Evolutionary conservation across 2,888 invertebrate species (phyloP).

Genomic region (Acleris cristana): DNA sequence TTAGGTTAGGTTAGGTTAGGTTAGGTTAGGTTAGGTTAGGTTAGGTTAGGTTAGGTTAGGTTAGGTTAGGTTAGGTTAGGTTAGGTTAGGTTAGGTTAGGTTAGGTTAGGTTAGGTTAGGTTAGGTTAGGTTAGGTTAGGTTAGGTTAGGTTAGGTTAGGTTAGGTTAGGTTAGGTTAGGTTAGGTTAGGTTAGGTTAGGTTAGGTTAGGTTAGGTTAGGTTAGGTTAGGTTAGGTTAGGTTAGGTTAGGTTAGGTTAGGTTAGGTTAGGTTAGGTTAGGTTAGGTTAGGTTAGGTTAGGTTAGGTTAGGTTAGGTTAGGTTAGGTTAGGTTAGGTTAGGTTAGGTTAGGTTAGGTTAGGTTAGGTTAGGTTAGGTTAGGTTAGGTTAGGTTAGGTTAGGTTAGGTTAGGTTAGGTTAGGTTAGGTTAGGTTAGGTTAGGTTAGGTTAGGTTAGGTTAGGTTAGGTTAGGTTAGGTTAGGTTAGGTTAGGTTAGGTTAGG

Average conservation of each 20-base stretch:
- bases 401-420: constrained; percentile 18
- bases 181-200: constrained; percentile 20
- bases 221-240: constrained; percentile 28
- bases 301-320: constrained; percentile 27
- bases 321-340: constrained; percentile 26
- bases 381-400: constrained; percentile 19
- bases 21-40: constrained; percentile 16
- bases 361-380: constrained; percentile 26
- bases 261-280: constrained; percentile 17
- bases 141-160: constrained; percentile 16
- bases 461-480: constrained; percentile 18
- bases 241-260: constrained; percentile 19
- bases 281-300: constrained; percentile 27
- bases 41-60: constrained; percentile 19
- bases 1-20: constrained; percentile 13
- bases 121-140: constrained; percentile 18
- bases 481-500: constrained; percentile 18
- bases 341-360: constrained; percentile 21
- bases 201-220: constrained; percentile 18
- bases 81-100: constrained; percentile 18
- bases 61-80: constrained; percentile 21
- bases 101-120: constrained; percentile 19
- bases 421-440: constrained; percentile 18
- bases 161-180: constrained; percentile 19
- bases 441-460: constrained; percentile 18